These are phyloP conservation scores for Drosophila mayaguana DNA, from an alignment of 2,888 invertebrate species.

Conservation along the genomic window DNA sequence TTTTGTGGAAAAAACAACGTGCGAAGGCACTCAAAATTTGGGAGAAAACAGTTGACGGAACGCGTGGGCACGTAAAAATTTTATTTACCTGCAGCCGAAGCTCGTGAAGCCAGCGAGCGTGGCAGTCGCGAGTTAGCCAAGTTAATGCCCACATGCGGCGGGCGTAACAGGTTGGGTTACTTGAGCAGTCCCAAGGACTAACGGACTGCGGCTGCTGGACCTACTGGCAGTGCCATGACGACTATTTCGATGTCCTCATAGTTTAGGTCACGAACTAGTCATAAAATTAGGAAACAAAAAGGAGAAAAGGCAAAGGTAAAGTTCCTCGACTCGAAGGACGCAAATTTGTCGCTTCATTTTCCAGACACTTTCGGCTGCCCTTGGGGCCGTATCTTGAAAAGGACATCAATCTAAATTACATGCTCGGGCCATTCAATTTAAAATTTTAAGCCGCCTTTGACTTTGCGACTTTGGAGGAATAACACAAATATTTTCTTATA, in stretches of 20 bases:
- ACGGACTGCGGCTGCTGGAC: conserved; percentile 7
- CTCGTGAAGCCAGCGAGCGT: conserved; percentile 32
- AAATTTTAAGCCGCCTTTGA: conserved; percentile 33
- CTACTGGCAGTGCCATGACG: neutral
- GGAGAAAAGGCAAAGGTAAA: conserved; percentile 16
- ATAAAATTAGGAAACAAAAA: conserved; percentile 59
- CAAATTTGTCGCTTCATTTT: conserved; percentile 36
- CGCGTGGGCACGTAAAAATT: conserved; percentile 71
- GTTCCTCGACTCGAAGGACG: conserved; percentile 15
- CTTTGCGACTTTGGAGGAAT: conserved; percentile 40
- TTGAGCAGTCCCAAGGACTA: conserved; percentile 20
- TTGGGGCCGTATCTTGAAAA: conserved; percentile 30
- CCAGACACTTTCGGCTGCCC: conserved; percentile 55
- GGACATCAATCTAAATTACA: conserved; percentile 74
- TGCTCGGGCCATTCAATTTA: conserved; percentile 40
- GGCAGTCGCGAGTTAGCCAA: conserved; percentile 43
- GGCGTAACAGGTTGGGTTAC: conserved; percentile 51
- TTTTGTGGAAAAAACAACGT: conserved; percentile 72
- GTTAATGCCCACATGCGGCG: conserved; percentile 51
- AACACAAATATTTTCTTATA: conserved; percentile 59
- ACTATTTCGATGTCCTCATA: conserved; percentile 5
- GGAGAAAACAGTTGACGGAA: conserved; percentile 51
- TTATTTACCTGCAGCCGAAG: conserved; percentile 54
- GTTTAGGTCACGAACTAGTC: conserved; percentile 65
- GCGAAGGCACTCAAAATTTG: conserved; percentile 47